Percentiles rank a stretch among this genome's conserved stretches.
phyloP scores from a whole-genome alignment of 2,888 invertebrate species.

The Megastigmus dorsalis region DNA sequence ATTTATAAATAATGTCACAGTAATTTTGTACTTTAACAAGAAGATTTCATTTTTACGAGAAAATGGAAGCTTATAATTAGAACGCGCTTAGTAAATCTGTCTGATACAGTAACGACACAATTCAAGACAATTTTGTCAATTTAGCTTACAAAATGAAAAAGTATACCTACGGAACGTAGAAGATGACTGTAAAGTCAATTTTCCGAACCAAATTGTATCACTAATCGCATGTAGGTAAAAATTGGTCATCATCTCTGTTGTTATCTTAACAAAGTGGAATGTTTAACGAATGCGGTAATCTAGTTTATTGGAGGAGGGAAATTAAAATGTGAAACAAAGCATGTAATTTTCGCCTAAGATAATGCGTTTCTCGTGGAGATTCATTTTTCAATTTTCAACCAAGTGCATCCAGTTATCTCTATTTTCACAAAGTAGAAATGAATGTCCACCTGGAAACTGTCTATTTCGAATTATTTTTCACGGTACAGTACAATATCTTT shows the following conservation, averaged over 20 bases:
- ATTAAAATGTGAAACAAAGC: background rate
- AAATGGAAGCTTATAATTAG: background rate
- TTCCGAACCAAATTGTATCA: no score
- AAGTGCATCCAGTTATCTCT: background rate
- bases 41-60: background rate
- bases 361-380: background rate
- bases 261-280: no score
- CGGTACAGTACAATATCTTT: background rate
- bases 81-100: background rate
- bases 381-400: background rate
- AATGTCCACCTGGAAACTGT: no score
- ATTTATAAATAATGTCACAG: background rate
- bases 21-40: background rate
- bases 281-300: background rate
- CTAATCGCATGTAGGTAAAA: background rate
- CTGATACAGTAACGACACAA: no score
- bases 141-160: no score
- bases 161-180: no score
- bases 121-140: no score
- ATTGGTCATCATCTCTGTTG: background rate
- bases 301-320: background rate
- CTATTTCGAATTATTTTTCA: no score
- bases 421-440: no score
- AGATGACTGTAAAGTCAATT: no score
- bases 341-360: background rate